Base-by-base conservation (phyloP, 2,888 invertebrate genomes). In the Fabriciana adippe region DNA sequence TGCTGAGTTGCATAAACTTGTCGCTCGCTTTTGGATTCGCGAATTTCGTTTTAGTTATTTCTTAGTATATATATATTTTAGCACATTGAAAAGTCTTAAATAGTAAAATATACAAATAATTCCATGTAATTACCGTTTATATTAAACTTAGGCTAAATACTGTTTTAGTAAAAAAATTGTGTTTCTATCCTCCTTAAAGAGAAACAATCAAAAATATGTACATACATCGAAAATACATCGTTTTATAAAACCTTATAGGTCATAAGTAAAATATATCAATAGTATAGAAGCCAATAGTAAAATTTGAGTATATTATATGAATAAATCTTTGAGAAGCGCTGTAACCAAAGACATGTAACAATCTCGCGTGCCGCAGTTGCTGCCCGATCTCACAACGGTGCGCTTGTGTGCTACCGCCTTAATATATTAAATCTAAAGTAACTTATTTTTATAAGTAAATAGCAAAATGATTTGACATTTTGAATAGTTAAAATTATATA, bases 331-430 rank as follows among this genome's bases (percentile, higher is more conserved):
- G 86, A 86, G 88, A 82, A 76, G 62, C 88, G 74, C 73, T 80
- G 69, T 72, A 73, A 77, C 80, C 78, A 80, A 80, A 81, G 79
- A 78, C 80, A 77, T 79, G 65, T 67, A 64, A 81, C 84, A 84
- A 84, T 85, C 84, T 84, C 75, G 75, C 35, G 55, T 73, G 79
- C 82, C 83, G 81, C 79, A 79, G 80, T 88, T 83, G 75, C 79
- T 79, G 78, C 77, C 79, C 74, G 79, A 76, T 79, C 66, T 74
- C 72, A 79, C 74, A 65, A 71, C 75, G 73, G 84, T 57, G 71
- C 81, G 83, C 85, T 79, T 74, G 87, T 80, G 78, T 77, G 75
- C 73, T 47, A 57, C 50, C 16, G 61, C 13, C 56, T 67, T 61
- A 41, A 3, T 65, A 57, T 35, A 64, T 45, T n/a, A 26, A 56